Conservation (phyloP, 2,113 vertebrate species). For the Poecilia latipinna region DNA sequence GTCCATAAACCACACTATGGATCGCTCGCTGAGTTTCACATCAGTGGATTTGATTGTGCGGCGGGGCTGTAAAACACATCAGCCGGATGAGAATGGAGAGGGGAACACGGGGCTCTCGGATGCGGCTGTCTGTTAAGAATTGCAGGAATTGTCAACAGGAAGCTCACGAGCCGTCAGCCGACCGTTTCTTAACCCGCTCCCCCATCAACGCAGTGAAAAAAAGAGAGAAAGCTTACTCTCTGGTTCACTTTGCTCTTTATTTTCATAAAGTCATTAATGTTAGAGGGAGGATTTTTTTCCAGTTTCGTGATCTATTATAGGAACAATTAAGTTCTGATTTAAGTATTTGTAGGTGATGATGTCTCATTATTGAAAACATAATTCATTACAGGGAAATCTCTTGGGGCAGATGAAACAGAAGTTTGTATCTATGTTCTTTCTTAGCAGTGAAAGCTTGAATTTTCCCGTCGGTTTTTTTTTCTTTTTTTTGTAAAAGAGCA, state of each 20-base stretch:
- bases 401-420: slow-evolving; percentile 18
- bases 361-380: slow-evolving; percentile 17
- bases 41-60: slow-evolving; percentile 67
- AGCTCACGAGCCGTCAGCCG: slow-evolving; percentile 1
- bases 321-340: slow-evolving; percentile 5
- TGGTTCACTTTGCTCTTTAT: not conserved
- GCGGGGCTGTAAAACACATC: slow-evolving; percentile 63
- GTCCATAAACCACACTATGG: slow-evolving; percentile 61
- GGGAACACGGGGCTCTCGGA: slow-evolving; percentile 9
- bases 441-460: not conserved
- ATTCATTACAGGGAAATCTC: slow-evolving; percentile 12
- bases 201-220: not conserved
- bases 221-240: not conserved
- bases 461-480: not conserved
- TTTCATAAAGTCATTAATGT: not conserved
- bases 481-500: not conserved
- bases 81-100: slow-evolving; percentile 48
- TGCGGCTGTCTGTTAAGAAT: slow-evolving; percentile 2
- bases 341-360: slow-evolving; percentile 7
- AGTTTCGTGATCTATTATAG: slow-evolving; percentile 11
- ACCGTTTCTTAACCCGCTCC: not conserved
- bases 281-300: not conserved
- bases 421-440: not conserved
- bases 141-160: slow-evolving; percentile 2
- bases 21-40: slow-evolving; percentile 45